Evolutionary conservation across 2,888 invertebrate species (phyloP).

Genomic region (Agrochola lota): DNA sequence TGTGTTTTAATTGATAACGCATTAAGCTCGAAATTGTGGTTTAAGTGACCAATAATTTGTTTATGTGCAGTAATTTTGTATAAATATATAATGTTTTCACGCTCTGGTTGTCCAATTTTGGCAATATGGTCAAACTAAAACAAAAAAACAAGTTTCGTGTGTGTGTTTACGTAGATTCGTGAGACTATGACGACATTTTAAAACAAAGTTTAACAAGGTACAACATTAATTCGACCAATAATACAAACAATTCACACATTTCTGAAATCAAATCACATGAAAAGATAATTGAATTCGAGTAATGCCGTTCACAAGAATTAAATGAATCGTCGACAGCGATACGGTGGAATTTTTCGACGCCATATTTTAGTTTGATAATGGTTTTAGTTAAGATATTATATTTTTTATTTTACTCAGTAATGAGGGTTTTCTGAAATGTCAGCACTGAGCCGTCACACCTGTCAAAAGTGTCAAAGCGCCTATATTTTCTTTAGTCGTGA

Average conservation of each 20-base stretch:
- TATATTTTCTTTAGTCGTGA: too few species aligned
- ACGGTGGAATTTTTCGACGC: neutral
- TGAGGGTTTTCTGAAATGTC: too few species aligned
- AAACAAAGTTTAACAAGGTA: neutral
- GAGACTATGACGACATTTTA: neutral
- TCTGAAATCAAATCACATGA: neutral
- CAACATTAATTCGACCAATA: neutral
- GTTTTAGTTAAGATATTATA: too few species aligned
- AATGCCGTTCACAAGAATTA: neutral
- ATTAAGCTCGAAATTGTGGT: constrained; percentile 37
- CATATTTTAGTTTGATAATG: neutral
- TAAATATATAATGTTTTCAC: too few species aligned
- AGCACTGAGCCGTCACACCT: too few species aligned
- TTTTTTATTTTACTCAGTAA: too few species aligned
- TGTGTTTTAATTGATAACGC: constrained; percentile 40
- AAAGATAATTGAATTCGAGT: neutral
- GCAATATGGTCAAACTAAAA: neutral
- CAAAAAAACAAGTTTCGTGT: neutral
- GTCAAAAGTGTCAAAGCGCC: too few species aligned
- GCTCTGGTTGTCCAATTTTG: neutral
- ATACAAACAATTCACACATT: too few species aligned
- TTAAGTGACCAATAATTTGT: constrained; percentile 13
- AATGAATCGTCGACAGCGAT: neutral
- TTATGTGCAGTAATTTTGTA: constrained; percentile 22
- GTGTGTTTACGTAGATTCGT: neutral